Base-by-base conservation (phyloP, 1,140 invertebrate species). In the Drosophila yakuba region DNA sequence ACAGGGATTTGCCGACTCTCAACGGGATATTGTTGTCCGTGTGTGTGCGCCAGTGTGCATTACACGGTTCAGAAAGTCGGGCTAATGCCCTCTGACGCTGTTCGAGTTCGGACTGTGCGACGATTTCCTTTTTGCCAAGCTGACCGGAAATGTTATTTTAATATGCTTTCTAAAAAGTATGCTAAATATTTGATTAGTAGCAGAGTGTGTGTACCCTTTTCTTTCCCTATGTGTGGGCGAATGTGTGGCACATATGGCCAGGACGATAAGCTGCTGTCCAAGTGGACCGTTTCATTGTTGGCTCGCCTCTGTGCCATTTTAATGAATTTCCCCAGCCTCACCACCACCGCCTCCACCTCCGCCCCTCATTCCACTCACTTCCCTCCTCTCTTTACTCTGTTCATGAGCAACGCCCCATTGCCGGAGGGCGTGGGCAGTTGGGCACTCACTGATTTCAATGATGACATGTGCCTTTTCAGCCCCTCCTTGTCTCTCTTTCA, bases 131-230 rank as follows among this genome's bases (percentile, higher is more conserved):
- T 72, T 50, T 81, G 83, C 56, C 83, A 77, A 84, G 84, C 84
- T 88, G 84, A 89, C 84, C 84, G 84, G 84, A 88, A 88, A 89
- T 88, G 84, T 83, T 88, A 88, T 88, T 88, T 88, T 88, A 89
- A 88, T 89, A 88, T 80, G 73, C 66, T 82, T 80, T 69, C 73
- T 77, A 83, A 80, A 88, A 88, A 88, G 84, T 88, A 88, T 88
- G 84, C 84, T 88, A 89, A 88, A 88, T 88, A 88, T 88, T 88
- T 88, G 84, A 88, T 88, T 88, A 88, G 77, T 66, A 80, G 73
- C 83, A 77, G 43, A 15, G 15, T 45, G 4, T 48, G 36, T 17
- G 15, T 36, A 14, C 51, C 32, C 23, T 67, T 71, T 55, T 36
- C 54, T 39, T 44, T 39, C 3, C 36, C 4, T 6, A 4, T 3